Conservation (phyloP, 2,888 invertebrate species). For the Hydriomena furcata region DNA sequence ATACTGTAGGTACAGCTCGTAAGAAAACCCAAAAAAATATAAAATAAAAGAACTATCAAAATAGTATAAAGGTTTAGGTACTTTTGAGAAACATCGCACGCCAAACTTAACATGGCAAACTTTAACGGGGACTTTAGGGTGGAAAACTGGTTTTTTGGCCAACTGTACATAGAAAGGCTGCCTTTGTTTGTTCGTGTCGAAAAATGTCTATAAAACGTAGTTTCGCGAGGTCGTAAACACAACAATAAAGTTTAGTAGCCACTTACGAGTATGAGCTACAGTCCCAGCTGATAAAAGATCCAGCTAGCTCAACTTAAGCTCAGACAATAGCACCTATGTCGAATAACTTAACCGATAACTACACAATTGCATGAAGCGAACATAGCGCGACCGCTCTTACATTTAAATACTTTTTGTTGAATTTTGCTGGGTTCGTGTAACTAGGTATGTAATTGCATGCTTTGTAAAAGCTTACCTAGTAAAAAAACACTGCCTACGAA, state of each 20-base stretch:
- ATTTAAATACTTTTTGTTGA: too few species aligned
- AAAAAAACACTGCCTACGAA: too few species aligned
- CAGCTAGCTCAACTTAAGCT: slow-evolving; percentile 9
- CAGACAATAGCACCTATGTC: too few species aligned
- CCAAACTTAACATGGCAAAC: background rate
- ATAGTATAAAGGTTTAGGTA: slow-evolving; percentile 15
- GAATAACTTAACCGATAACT: too few species aligned
- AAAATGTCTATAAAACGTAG: slow-evolving; percentile 53
- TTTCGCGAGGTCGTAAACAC: slow-evolving; percentile 64
- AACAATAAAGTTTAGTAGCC: slow-evolving; percentile 74
- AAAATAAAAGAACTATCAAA: too few species aligned
- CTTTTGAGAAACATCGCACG: slow-evolving; percentile 10
- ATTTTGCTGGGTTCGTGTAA: too few species aligned
- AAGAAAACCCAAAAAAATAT: too few species aligned
- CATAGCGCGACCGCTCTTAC: too few species aligned
- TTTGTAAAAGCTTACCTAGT: too few species aligned
- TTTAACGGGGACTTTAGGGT: background rate
- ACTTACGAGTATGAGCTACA: slow-evolving; percentile 59
- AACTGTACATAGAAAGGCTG: slow-evolving; percentile 30
- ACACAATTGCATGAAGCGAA: too few species aligned
- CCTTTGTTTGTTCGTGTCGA: slow-evolving; percentile 42
- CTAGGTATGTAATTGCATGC: too few species aligned
- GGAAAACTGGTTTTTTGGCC: slow-evolving; percentile 2
- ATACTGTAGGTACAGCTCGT: slow-evolving; percentile 14
- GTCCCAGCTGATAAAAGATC: slow-evolving; percentile 27